Evolutionary conservation across 2,888 invertebrate genomes (phyloP).

Genomic region (Pelosia muscerda): DNA sequence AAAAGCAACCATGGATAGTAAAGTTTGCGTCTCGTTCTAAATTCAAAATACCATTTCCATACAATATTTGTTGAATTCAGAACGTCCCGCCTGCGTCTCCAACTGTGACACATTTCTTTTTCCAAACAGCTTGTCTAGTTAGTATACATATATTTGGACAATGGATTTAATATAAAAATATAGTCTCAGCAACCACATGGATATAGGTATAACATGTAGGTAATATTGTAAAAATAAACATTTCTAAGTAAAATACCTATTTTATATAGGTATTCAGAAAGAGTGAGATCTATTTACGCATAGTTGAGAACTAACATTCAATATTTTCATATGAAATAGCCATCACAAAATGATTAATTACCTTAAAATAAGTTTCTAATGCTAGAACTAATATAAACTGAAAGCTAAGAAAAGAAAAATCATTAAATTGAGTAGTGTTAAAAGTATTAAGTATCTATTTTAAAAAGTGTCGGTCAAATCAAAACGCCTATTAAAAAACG

Average conservation of each 20-base stretch:
- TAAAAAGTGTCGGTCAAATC: background rate
- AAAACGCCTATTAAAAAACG: background rate
- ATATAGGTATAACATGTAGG: background rate
- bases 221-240: conserved; percentile 13
- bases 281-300: conserved; percentile 53
- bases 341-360: conserved; percentile 45
- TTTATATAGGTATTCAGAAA: conserved; percentile 30
- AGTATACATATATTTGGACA: too few species aligned
- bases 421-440: conserved; percentile 6
- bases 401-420: conserved; percentile 38
- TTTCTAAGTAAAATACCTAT: conserved; percentile 25
- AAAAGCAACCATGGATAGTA: too few species aligned
- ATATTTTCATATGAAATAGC: conserved; percentile 30
- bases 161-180: conserved; percentile 27
- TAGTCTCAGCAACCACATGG: conserved; percentile 17
- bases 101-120: too few species aligned
- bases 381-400: conserved; percentile 28
- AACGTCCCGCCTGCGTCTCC: too few species aligned
- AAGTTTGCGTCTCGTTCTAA: too few species aligned
- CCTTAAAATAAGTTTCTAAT: conserved; percentile 25
- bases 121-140: too few species aligned
- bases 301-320: conserved; percentile 37
- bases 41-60: too few species aligned
- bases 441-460: background rate
- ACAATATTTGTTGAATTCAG: too few species aligned